Base-by-base conservation (phyloP, 2,888 invertebrate genomes). In the Ypsolopha sequella region DNA sequence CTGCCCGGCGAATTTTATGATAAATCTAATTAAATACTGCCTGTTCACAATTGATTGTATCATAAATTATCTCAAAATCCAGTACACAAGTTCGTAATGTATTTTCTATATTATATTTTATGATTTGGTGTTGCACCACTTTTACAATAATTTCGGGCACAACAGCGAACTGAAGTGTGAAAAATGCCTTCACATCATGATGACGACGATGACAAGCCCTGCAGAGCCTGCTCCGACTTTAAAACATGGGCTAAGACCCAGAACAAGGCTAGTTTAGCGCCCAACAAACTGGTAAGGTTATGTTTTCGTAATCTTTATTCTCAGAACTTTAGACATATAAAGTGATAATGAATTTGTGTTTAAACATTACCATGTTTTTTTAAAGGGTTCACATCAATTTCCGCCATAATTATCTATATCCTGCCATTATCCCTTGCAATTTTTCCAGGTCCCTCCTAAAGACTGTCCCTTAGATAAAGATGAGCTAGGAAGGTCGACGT, bases 381-480 rank as follows among this genome's bases (percentile, higher is more conserved):
- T 24, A 24, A 24, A 24, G 4, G 24, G 24, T 24, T 24, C 24
- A 24, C 24, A 24, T 4, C 24, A 24, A 24, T 24, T 24, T 24
- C 24, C 24, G 2, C 2, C 4, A 4, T 24, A 24, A 24, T 24
- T 24, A 24, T 24, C 24, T 24, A 24, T 24, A 24, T 24, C 24
- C 24, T 33, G 34, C 13, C 7, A 33, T 6, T 55, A 49, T 60
- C 55, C 56, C 48, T 46, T 47, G 38, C 56, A 51, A 54, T 41
- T 51, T 33, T 60, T 62, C 48, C 53, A 78, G 81, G 41, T 60
- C 34, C 54, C 60, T 45, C 34, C 36, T 57, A 51, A 57, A 10
- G 91, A 93, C 61, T 95, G 95, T 69, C 95, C 95, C 0, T 66
- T 95, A 52, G 94, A 94, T 65, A 94, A 91, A 67, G 91, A 92